A percentile compares a stretch with the other conserved stretches of the same genome.
These are phyloP conservation scores for Fistularia tabacaria DNA, from an alignment of 2,797 vertebrate species.

Conservation along the genomic window DNA sequence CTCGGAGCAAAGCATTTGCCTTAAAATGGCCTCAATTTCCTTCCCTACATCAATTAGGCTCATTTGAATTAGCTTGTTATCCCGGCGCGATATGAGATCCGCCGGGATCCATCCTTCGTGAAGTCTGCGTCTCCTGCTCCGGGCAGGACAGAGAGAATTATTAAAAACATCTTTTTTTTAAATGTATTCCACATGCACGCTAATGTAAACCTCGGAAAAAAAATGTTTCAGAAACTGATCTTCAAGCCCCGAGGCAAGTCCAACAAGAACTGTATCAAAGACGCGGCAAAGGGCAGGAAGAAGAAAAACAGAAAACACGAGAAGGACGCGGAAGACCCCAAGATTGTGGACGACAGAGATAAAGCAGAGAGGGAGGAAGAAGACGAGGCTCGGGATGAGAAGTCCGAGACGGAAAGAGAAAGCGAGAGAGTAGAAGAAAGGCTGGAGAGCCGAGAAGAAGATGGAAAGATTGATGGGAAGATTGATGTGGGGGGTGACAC, in stretches of 20 bases:
- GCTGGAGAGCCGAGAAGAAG: slow-evolving; percentile 28
- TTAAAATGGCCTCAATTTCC: slow-evolving; percentile 52
- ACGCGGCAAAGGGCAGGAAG: slow-evolving; percentile 71
- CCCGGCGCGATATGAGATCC: slow-evolving; percentile 40
- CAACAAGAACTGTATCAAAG: slow-evolving; percentile 76
- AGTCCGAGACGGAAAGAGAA: slow-evolving; percentile 18
- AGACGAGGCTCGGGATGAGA: slow-evolving; percentile 18
- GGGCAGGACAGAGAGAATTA: slow-evolving; percentile 14
- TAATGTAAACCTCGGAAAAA: slow-evolving; percentile 25
- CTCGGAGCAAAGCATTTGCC: slow-evolving; percentile 28
- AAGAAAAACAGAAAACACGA: slow-evolving; percentile 58
- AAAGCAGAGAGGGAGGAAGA: slow-evolving; percentile 38
- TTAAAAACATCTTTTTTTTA: slow-evolving; percentile 9
- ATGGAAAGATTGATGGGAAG: slow-evolving; percentile 31
- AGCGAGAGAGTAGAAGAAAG: slow-evolving; percentile 18
- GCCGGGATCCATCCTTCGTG: slow-evolving; percentile 47
- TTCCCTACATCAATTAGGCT: slow-evolving; percentile 33
- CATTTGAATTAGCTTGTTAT: slow-evolving; percentile 46
- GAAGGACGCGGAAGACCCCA: slow-evolving; percentile 64
- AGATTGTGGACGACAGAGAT: slow-evolving; percentile 48
- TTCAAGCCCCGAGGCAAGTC: slow-evolving; percentile 77
- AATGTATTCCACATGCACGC: slow-evolving; percentile 27
- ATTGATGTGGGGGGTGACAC: slow-evolving; percentile 42
- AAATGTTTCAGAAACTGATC: slow-evolving; percentile 77
- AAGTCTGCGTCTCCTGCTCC: slow-evolving; percentile 36